A percentile compares a stretch with the other conserved stretches of the same genome.
Conservation (phyloP, 2,113 vertebrate genomes). For the Varanus komodoensis region DNA sequence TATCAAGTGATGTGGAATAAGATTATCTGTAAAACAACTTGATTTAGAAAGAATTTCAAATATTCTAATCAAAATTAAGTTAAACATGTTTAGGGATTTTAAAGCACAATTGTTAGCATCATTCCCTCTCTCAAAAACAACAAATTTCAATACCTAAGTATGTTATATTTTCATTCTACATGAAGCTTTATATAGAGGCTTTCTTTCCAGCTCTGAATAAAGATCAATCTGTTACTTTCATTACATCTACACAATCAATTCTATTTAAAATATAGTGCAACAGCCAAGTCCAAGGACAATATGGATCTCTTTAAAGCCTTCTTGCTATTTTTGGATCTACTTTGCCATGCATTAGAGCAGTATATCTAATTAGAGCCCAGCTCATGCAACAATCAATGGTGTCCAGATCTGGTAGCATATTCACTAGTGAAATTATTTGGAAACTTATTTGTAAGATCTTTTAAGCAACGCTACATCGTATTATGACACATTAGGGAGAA, state of each 20-base stretch:
- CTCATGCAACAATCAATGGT: constrained; percentile 52
- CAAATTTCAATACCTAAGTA: background rate
- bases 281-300: constrained; percentile 83
- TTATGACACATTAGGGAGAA: constrained; percentile 13
- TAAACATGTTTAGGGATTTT: background rate
- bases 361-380: constrained; percentile 69
- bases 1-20: constrained; percentile 40
- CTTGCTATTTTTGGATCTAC: constrained; percentile 55
- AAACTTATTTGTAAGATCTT: constrained; percentile 2
- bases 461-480: constrained; percentile 10
- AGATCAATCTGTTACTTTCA: constrained; percentile 86
- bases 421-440: background rate
- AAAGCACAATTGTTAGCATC: background rate
- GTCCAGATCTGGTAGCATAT: background rate
- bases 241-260: constrained; percentile 86
- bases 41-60: background rate
- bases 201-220: constrained; percentile 80
- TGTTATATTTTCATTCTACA: constrained; percentile 21
- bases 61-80: background rate
- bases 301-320: constrained; percentile 73
- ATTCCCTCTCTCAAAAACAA: background rate
- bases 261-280: constrained; percentile 82
- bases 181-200: constrained; percentile 74
- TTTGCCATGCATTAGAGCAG: constrained; percentile 55
- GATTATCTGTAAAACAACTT: background rate